Conservation (phyloP, 2,797 vertebrate species). For the Emydoidea blandingii region DNA sequence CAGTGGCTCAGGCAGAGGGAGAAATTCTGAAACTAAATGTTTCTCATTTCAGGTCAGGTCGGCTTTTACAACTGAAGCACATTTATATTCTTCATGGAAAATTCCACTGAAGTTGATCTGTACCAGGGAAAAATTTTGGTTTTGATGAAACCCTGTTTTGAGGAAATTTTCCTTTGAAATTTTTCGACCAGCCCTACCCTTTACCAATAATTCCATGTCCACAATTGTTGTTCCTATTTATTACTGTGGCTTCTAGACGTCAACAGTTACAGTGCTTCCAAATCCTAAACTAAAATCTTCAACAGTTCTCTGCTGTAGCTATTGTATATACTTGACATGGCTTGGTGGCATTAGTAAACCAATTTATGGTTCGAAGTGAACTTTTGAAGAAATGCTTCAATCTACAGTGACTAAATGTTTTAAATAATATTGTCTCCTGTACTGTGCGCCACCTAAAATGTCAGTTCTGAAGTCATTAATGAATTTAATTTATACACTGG, state of each 20-base stretch:
- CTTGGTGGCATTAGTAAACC: neutral
- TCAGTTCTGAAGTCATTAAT: neutral
- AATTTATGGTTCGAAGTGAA: neutral
- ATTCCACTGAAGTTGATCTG: neutral
- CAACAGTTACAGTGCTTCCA: neutral
- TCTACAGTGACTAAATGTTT: neutral
- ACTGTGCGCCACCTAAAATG: neutral
- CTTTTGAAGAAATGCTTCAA: neutral
- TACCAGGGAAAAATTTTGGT: neutral
- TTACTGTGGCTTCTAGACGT: neutral
- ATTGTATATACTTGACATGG: neutral
- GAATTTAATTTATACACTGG: neutral
- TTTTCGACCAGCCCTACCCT: neutral
- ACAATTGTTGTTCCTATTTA: neutral
- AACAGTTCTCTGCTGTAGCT: neutral
- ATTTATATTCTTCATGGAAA: neutral
- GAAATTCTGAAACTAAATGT: neutral
- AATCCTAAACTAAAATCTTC: neutral
- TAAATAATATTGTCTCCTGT: neutral
- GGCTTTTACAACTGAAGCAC: neutral
- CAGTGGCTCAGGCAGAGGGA: neutral
- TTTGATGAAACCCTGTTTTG: neutral
- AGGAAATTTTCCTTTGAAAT: neutral
- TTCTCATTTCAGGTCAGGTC: neutral
- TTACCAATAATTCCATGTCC: neutral